These are phyloP conservation scores for Eufriesea mexicana DNA, from an alignment of 1,140 invertebrate genomes.

Conservation along the genomic window DNA sequence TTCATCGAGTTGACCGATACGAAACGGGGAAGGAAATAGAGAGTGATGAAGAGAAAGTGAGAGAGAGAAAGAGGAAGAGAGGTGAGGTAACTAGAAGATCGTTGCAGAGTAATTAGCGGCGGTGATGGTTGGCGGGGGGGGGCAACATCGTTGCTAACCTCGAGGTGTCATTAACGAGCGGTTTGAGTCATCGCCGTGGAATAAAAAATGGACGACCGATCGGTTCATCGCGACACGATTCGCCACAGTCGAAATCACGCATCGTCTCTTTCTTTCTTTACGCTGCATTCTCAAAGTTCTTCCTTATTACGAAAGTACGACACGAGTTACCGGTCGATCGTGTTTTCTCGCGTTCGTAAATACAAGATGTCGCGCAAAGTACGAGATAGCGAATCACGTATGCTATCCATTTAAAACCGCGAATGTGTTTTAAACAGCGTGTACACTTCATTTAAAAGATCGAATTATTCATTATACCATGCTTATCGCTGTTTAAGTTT, in stretches of 20 bases:
- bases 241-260: too few species aligned
- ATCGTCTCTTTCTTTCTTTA: background rate
- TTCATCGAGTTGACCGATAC: conserved; percentile 32
- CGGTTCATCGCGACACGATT: background rate
- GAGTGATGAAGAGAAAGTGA: background rate
- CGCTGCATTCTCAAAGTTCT: background rate
- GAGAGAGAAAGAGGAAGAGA: background rate
- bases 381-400: too few species aligned
- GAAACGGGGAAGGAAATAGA: background rate
- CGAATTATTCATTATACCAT: too few species aligned
- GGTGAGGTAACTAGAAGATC: conserved; percentile 38
- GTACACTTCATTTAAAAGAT: too few species aligned
- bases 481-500: background rate
- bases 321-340: too few species aligned
- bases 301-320: background rate
- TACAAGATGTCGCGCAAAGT: too few species aligned
- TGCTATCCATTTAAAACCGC: too few species aligned
- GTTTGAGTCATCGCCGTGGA: conserved; percentile 32
- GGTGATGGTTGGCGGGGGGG: conserved; percentile 24
- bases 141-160: conserved; percentile 5
- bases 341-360: too few species aligned
- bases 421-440: too few species aligned
- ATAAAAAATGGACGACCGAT: conserved; percentile 13
- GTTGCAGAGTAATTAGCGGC: conserved; percentile 61
- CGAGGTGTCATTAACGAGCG: conserved; percentile 52